Evolutionary conservation across 2,888 invertebrate species (phyloP), one percentile per base, ranked within the genome.

Genomic region (Diachrysia chrysitis): DNA sequence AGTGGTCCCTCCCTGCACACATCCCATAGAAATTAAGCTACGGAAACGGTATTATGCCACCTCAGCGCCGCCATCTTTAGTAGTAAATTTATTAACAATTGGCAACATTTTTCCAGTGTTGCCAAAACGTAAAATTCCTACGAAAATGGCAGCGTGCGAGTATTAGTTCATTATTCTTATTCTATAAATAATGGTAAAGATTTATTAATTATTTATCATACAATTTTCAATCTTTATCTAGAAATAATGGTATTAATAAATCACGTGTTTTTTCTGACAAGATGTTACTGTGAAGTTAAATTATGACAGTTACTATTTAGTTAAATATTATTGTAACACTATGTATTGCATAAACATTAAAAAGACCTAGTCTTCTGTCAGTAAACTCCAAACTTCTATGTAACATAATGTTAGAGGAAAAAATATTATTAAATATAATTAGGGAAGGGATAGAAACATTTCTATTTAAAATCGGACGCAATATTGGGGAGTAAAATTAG

Each of bases 21-120:
- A 59, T 53, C 21, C 48, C 19, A 12, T 81, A 80, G 83, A 54
- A 68, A 73, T 61, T 82, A 81, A 76, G 77, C 71, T 29, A 75
- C 75, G 69, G 65, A 79, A 81, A 69, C 69, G 73, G 80, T 82
- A 76, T 83, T 84, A 80, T 75, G 71, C 68, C 76, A 75, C 70
- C 72, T 75, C 67, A 59, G 57, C 69, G 55, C 63, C 66, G 48
- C 58, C 61, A 48, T 66, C 58, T 80, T 77, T 82, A 61, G 80
- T 82, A 81, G 74, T 70, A 77, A 70, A 59, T 25, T 19, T 32
- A 54, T 76, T 62, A 29, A 7, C 1, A 21, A 25, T 61, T 69
- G 58, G 66, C 62, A 69, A 68, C 63, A 70, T 6, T 9, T 14
- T 7, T 12, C 23, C n/a, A 64, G 37, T 80, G 59, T 63, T 71